Percentiles rank a stretch among this genome's conserved stretches.
Conservation (phyloP, 2,888 invertebrate species). For the Aporophyla lueneburgensis region DNA sequence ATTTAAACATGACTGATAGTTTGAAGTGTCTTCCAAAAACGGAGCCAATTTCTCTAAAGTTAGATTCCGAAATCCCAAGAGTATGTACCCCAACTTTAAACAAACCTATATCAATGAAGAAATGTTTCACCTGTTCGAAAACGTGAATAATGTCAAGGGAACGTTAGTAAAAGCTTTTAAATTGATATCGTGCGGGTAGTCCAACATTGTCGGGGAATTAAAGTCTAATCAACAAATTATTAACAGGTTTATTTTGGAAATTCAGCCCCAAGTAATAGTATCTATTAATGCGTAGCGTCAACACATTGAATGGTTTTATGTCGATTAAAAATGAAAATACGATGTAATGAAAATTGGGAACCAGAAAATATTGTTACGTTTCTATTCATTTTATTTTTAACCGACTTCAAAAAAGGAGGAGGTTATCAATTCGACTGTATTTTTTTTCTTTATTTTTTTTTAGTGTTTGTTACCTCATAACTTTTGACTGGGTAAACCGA, state of each 20-base stretch:
- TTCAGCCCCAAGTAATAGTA: neutral
- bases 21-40: neutral
- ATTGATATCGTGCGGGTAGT: slow-evolving; percentile 26
- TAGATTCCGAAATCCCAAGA: neutral
- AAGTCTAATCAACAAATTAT: slow-evolving; percentile 30
- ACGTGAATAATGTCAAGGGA: neutral
- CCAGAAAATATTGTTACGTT: no score
- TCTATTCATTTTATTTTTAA: no score
- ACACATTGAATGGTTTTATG: neutral
- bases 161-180: slow-evolving; percentile 16
- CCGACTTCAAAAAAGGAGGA: no score
- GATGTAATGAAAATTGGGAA: no score
- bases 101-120: slow-evolving; percentile 5
- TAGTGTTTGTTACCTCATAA: no score
- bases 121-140: neutral
- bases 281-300: neutral
- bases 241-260: slow-evolving; percentile 10
- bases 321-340: neutral
- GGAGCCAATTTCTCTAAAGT: neutral
- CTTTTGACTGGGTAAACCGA: no score
- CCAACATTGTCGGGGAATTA: slow-evolving; percentile 18
- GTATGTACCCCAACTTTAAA: neutral
- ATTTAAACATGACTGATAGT: neutral
- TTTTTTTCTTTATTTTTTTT: no score
- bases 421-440: no score